Evolutionary conservation across 2,888 invertebrate species (phyloP).

Genomic region (Cosmia pyralina): DNA sequence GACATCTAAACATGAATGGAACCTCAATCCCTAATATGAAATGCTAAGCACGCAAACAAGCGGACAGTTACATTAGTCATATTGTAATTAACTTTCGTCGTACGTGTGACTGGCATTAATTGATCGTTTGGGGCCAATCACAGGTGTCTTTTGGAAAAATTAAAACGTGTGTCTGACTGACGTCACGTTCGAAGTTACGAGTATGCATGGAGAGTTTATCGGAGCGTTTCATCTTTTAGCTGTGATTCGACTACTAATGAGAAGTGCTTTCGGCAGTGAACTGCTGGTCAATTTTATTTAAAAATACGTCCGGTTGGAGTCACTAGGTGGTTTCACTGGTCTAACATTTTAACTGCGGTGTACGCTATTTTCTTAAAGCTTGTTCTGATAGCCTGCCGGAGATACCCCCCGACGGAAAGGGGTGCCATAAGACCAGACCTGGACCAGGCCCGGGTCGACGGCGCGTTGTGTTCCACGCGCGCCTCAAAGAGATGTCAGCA

Average conservation of each 20-base stretch:
- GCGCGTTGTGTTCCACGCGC: too few species aligned
- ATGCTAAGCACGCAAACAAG: conserved; percentile 41
- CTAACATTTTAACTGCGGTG: not conserved
- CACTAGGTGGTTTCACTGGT: not conserved
- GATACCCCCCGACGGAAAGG: too few species aligned
- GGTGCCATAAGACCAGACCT: too few species aligned
- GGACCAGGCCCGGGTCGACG: too few species aligned
- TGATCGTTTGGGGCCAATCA: conserved; percentile 10
- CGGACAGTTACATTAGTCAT: conserved; percentile 44
- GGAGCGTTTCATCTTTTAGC: conserved; percentile 22
- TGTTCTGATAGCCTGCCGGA: too few species aligned
- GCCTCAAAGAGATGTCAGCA: too few species aligned
- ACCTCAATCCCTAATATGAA: not conserved
- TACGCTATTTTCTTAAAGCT: not conserved
- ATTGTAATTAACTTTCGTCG: conserved; percentile 56
- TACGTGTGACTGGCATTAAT: conserved; percentile 45
- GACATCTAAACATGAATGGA: conserved; percentile 10
- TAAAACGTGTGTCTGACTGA: not conserved
- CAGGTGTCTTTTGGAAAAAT: conserved; percentile 12
- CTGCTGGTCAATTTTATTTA: not conserved
- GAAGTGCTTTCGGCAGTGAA: not conserved
- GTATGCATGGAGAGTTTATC: conserved; percentile 13
- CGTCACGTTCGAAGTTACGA: conserved; percentile 13
- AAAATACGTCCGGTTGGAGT: not conserved
- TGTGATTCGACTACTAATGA: conserved; percentile 19